phyloP scores from a whole-genome alignment of 2,797 vertebrate genomes.

The Xenops minutus region DNA sequence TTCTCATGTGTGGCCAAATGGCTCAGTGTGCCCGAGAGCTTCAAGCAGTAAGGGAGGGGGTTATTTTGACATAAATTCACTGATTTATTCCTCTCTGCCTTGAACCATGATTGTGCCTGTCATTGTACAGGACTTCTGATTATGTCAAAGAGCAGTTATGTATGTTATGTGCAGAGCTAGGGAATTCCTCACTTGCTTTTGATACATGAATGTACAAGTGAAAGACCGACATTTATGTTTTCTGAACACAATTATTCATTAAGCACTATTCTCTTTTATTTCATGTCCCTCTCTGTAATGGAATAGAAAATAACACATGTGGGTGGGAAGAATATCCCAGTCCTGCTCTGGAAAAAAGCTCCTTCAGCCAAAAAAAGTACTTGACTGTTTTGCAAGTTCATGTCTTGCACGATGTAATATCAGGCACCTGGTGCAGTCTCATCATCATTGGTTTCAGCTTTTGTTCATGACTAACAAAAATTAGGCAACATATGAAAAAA shows the following conservation, averaged over 20 bases:
- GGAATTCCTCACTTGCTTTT: neutral
- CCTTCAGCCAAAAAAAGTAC: neutral
- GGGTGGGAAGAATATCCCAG: neutral
- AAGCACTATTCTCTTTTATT: neutral
- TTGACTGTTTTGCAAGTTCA: constrained; percentile 37
- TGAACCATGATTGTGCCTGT: neutral
- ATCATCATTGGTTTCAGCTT: constrained; percentile 63
- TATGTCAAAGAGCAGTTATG: neutral
- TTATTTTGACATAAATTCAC: neutral
- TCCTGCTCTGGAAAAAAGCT: neutral
- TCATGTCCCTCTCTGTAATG: neutral
- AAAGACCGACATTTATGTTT: neutral
- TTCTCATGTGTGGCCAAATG: neutral
- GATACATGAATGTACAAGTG: neutral
- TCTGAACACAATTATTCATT: neutral
- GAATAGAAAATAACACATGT: neutral
- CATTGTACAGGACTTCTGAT: neutral
- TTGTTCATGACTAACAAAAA: constrained; percentile 76
- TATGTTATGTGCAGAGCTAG: neutral
- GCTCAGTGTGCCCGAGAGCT: neutral
- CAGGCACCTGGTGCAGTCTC: constrained; percentile 57
- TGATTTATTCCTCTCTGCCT: neutral
- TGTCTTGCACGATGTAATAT: constrained; percentile 9
- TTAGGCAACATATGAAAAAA: constrained; percentile 76
- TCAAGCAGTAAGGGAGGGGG: neutral